phyloP scores from a whole-genome alignment of 2,113 vertebrate species.

The Rhinichthys klamathensis region DNA sequence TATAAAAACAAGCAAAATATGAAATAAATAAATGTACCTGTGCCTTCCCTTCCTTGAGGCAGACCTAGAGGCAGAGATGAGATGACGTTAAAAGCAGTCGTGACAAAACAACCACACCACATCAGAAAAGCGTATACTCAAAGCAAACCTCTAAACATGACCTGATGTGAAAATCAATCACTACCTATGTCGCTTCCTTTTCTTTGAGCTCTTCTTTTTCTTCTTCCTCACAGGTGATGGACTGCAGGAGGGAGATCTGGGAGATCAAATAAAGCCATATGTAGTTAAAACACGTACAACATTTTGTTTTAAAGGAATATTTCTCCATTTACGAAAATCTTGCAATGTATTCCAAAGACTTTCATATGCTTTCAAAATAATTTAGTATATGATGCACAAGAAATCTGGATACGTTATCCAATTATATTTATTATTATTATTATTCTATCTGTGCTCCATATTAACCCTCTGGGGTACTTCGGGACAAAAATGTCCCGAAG shows the following conservation, averaged over 20 bases:
- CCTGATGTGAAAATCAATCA: conserved; percentile 22
- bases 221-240: conserved; percentile 89
- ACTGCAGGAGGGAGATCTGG: conserved; percentile 89
- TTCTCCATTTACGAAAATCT: not conserved
- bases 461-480: too few relatives aligned
- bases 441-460: not conserved
- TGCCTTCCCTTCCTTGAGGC: conserved; percentile 92
- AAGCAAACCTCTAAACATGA: conserved; percentile 13
- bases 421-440: not conserved
- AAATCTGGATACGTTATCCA: not conserved
- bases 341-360: not conserved
- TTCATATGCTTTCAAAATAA: not conserved
- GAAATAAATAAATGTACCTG: conserved; percentile 78
- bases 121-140: not conserved
- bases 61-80: conserved; percentile 74
- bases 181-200: conserved; percentile 89
- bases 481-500: too few relatives aligned
- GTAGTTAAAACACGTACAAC: not conserved
- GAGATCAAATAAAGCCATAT: not conserved
- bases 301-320: not conserved
- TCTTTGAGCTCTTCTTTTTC: conserved; percentile 95
- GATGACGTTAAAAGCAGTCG: conserved; percentile 1
- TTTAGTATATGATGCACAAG: not conserved
- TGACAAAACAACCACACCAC: not conserved
- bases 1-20: not conserved